Percentiles rank a stretch among this genome's conserved stretches.
Evolutionary conservation across 2,797 vertebrate species (phyloP).

Genomic region (Cirrhinus molitorella): DNA sequence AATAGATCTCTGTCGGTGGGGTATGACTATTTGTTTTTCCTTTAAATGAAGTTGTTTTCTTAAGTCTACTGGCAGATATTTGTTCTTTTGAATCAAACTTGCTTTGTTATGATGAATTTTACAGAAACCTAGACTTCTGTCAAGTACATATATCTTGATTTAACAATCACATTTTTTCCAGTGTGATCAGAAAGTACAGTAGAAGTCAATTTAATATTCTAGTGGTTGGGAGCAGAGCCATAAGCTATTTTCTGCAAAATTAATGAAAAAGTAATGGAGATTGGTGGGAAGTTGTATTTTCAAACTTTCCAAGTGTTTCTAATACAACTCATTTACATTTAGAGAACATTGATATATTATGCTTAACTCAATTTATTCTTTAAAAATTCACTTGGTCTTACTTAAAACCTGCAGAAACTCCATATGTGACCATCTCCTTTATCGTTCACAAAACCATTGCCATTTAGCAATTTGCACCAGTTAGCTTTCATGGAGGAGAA

Average conservation of each 20-base stretch:
- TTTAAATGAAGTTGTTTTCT: too few relatives aligned
- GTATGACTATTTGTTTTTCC: neutral
- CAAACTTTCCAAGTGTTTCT: neutral
- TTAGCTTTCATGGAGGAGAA: neutral
- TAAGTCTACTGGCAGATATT: too few relatives aligned
- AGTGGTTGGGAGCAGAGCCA: neutral
- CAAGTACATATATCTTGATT: neutral
- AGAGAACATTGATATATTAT: neutral
- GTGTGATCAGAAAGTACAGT: neutral
- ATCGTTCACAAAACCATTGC: slow-evolving; percentile 7
- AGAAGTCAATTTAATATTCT: neutral
- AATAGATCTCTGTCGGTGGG: neutral
- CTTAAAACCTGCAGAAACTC: neutral
- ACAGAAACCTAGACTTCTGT: neutral
- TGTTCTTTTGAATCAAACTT: neutral
- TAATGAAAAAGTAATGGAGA: neutral
- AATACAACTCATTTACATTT: neutral
- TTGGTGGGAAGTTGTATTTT: slow-evolving; percentile 1
- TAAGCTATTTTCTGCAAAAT: neutral
- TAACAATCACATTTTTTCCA: neutral
- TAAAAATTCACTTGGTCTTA: neutral
- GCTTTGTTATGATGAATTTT: neutral
- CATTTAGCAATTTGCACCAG: neutral
- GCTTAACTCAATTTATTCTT: neutral
- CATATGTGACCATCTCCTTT: neutral